Evolutionary conservation across 2,113 vertebrate species (phyloP).

Genomic region (Orientallactaga bullata): DNA sequence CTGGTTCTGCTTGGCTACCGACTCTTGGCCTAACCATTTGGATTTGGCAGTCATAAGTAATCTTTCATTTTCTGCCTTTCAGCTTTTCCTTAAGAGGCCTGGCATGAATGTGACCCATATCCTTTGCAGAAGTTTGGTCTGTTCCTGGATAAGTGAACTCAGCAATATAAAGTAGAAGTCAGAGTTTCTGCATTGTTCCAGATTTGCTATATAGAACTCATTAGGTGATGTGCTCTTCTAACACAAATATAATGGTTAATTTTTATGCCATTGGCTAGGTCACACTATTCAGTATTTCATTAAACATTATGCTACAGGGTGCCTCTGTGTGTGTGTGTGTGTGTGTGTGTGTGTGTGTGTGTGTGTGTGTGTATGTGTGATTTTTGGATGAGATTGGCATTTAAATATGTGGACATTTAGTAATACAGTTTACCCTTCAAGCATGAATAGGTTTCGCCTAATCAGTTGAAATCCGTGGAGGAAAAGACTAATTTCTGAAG

Average conservation of each 20-base stretch:
- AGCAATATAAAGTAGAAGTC: neutral
- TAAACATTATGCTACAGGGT: neutral
- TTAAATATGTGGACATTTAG: neutral
- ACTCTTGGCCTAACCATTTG: constrained; percentile 23
- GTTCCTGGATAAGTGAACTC: neutral
- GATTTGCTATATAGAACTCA: neutral
- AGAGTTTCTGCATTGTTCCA: neutral
- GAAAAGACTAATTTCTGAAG: neutral
- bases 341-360: neutral
- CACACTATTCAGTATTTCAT: neutral
- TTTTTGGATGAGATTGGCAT: neutral
- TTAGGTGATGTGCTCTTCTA: neutral
- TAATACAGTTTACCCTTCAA: neutral
- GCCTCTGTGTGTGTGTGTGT: neutral
- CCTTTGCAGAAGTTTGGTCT: neutral
- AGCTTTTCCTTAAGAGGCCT: constrained; percentile 43
- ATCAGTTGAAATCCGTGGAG: neutral
- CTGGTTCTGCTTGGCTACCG: constrained; percentile 4
- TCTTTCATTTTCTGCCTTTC: constrained; percentile 49
- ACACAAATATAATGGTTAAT: neutral
- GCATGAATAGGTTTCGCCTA: neutral
- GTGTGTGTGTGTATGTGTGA: too few species aligned
- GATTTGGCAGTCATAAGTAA: constrained; percentile 25
- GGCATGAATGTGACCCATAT: neutral
- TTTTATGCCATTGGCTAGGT: neutral